A percentile compares a stretch with the other conserved stretches of the same genome.
Evolutionary conservation across 2,113 vertebrate genomes (phyloP).

Genomic region (Aphyosemion australe): DNA sequence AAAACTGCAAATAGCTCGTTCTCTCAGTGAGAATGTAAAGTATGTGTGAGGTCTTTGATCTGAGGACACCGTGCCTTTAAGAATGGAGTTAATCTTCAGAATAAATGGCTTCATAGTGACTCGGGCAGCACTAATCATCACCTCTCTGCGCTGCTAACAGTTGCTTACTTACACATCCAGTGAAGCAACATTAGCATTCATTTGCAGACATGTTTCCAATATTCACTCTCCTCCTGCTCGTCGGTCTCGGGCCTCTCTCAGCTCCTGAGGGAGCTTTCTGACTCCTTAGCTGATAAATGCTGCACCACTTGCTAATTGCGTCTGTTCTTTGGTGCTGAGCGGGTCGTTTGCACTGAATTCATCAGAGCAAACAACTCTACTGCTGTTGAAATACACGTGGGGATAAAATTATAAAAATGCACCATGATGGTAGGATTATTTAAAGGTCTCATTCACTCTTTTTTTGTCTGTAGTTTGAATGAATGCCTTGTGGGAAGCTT

Average conservation of each 20-base stretch:
- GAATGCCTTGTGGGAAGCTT: too few species aligned
- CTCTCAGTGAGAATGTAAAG: too few species aligned
- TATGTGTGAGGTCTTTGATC: background rate
- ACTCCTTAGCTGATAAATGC: constrained; percentile 24
- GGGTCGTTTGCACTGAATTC: background rate
- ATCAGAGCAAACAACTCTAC: constrained; percentile 4
- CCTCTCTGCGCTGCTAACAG: background rate
- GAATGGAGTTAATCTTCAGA: background rate
- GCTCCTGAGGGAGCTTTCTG: constrained; percentile 5
- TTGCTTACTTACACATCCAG: constrained; percentile 24
- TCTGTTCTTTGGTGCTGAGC: constrained; percentile 17
- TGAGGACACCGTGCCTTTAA: background rate
- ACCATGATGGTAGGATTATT: background rate
- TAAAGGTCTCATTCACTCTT: too few species aligned
- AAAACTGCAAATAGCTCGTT: background rate
- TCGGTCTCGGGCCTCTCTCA: constrained; percentile 1
- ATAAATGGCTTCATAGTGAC: constrained; percentile 2
- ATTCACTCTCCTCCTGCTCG: constrained; percentile 7
- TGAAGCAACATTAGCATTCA: constrained; percentile 16
- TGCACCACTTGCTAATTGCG: constrained; percentile 16
- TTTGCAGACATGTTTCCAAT: constrained; percentile 8
- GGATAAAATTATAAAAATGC: background rate
- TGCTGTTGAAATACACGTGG: constrained; percentile 4
- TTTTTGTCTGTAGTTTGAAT: too few species aligned
- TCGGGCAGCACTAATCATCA: constrained; percentile 16